These are phyloP conservation scores for Pandemis cinnamomeana DNA, from an alignment of 2,888 invertebrate genomes.

Conservation along the genomic window DNA sequence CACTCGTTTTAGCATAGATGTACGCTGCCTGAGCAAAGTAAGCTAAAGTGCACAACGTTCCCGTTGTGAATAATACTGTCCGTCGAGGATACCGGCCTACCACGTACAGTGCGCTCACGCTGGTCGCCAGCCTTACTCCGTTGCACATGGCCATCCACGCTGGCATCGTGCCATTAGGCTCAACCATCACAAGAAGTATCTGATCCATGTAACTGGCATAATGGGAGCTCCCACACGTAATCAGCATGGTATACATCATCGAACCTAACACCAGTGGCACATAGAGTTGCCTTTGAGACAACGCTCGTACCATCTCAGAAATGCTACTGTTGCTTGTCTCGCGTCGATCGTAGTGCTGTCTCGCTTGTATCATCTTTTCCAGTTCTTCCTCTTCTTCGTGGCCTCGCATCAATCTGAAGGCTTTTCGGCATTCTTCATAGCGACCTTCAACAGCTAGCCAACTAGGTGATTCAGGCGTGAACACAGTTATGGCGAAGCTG, in stretches of 20 bases:
- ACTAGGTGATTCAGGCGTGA: conserved; percentile 85
- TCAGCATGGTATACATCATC: background rate
- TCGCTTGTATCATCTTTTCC: conserved; percentile 64
- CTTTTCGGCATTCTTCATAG: conserved; percentile 77
- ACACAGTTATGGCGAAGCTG: conserved; percentile 68
- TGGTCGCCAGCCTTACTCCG: background rate
- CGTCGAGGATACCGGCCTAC: background rate
- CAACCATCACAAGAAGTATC: background rate
- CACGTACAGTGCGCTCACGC: background rate
- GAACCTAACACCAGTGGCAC: background rate
- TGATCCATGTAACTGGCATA: background rate
- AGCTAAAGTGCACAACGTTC: background rate
- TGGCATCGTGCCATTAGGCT: background rate
- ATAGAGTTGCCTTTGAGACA: background rate
- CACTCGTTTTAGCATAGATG: background rate
- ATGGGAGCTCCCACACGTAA: background rate
- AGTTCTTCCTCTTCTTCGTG: conserved; percentile 71
- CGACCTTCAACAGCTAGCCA: conserved; percentile 84
- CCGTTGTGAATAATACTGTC: background rate
- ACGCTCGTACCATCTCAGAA: background rate
- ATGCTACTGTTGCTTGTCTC: background rate
- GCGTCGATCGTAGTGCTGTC: conserved; percentile 29
- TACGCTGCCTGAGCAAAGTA: background rate
- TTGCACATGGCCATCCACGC: conserved; percentile 7
- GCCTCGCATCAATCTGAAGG: conserved; percentile 85